Base-by-base conservation (phyloP, 2,797 vertebrate species). In the Acanthurus tractus region DNA sequence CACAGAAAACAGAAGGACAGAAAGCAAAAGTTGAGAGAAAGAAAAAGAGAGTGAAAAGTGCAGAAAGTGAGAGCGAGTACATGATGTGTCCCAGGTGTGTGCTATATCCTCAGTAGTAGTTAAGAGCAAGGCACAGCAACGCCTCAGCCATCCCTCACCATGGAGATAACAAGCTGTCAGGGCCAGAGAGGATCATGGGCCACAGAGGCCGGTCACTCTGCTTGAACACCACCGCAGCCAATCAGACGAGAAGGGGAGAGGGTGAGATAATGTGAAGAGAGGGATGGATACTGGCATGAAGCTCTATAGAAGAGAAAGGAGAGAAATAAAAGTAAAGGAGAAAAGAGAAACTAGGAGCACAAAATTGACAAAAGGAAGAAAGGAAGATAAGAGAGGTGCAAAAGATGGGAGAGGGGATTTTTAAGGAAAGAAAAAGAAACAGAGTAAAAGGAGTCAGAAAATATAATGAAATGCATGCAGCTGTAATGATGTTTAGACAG, bases 91-190 rank as follows among this genome's bases (percentile, higher is more conserved):
- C 85, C 93, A 93, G 91, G 90, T 92, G 93, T 87, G 83, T 9
- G 67, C 74, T 89, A 77, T 61, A 85, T 90, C 86, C 92, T 86
- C 89, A 64, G 85, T 81, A 73, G 88, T 89, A 86, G 93, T 92
- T 93, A 90, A 76, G 82, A 89, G 72, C 69, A 36, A 80, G 81
- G 74, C 84, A 77, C 17, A 57, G 88, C 73, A 85, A 87, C 52
- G 50, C 90, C 85, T 91, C 79, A 72, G 85, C 84, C 89, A 94
- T 94, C 90, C 88, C 86, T 94, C 92, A 94, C 92, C 88, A 91
- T 90, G 88, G 88, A 82, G 88, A 92, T 94, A 94, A 94, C 92
- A 94, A 93, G 92, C 92, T 93, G 92, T 93, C 92, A 93, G 80
- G 85, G 86, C 91, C 85, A 79, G 80, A 82, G 79, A 89, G 90